phyloP scores from a whole-genome alignment of 2,797 vertebrate genomes.

The Poecilia picta region DNA sequence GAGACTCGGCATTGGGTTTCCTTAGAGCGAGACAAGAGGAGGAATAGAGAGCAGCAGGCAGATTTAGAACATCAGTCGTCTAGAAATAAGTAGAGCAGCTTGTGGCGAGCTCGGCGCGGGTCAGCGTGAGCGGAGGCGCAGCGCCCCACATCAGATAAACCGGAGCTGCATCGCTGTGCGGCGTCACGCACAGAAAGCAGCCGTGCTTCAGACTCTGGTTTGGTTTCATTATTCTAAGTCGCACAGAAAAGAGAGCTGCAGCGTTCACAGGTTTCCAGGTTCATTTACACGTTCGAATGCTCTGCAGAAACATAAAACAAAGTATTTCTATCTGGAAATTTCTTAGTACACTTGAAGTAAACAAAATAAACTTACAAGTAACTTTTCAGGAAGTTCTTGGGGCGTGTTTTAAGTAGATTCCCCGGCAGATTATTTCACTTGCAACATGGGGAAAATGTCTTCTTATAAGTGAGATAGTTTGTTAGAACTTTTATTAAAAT shows the following conservation, averaged over 20 bases:
- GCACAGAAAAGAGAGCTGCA: neutral
- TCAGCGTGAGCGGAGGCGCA: constrained; percentile 53
- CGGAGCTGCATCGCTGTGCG: constrained; percentile 30
- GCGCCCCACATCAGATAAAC: constrained; percentile 62
- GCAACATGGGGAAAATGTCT: too few species aligned
- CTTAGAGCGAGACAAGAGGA: constrained; percentile 62
- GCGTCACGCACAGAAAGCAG: constrained; percentile 5
- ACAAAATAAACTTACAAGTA: too few species aligned
- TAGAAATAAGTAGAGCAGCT: constrained; percentile 50
- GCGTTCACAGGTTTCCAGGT: neutral
- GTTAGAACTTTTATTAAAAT: too few species aligned
- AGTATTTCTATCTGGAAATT: neutral
- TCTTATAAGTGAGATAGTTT: neutral
- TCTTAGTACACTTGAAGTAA: too few species aligned
- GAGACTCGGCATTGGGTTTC: constrained; percentile 81
- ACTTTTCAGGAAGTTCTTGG: too few species aligned
- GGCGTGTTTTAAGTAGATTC: too few species aligned
- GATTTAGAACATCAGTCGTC: constrained; percentile 24
- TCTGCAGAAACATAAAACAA: neutral
- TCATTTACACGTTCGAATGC: neutral
- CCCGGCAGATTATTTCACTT: too few species aligned
- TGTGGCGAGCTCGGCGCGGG: constrained; percentile 41
- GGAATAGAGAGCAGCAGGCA: constrained; percentile 6
- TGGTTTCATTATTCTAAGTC: neutral
- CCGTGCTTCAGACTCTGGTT: neutral